These are phyloP conservation scores for Troides helena DNA, from an alignment of 2,888 invertebrate species.

Conservation along the genomic window DNA sequence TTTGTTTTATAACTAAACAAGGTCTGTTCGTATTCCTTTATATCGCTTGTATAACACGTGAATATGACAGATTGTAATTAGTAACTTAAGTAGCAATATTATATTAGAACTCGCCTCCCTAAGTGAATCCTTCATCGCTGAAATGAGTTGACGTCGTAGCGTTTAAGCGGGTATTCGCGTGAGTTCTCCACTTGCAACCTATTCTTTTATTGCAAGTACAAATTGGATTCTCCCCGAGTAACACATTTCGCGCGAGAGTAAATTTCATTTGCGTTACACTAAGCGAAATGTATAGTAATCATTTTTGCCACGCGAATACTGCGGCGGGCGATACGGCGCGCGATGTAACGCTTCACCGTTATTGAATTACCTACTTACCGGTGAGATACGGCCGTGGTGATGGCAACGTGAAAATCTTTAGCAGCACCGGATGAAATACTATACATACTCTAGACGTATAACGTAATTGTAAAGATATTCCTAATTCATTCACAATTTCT, in stretches of 20 bases:
- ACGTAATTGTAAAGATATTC: neutral
- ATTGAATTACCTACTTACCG: slow-evolving; percentile 28
- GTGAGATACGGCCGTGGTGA: slow-evolving; percentile 32
- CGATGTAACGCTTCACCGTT: slow-evolving; percentile 21
- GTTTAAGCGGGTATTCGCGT: slow-evolving; percentile 5
- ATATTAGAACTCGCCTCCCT: too few relatives aligned
- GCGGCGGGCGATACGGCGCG: slow-evolving; percentile 7
- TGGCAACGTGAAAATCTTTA: neutral
- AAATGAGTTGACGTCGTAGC: slow-evolving; percentile 6
- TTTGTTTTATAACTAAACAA: too few relatives aligned
- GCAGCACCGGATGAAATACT: neutral
- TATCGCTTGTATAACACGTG: too few relatives aligned
- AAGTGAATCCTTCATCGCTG: neutral
- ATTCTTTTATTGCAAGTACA: slow-evolving; percentile 60
- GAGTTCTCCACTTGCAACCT: slow-evolving; percentile 40
- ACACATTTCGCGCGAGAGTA: slow-evolving; percentile 44
- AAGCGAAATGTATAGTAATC: slow-evolving; percentile 40
- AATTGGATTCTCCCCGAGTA: slow-evolving; percentile 58
- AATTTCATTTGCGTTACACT: slow-evolving; percentile 53
- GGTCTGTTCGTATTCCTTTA: too few relatives aligned
- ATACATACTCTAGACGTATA: neutral
- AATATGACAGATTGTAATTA: too few relatives aligned
- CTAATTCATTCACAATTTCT: neutral
- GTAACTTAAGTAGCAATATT: too few relatives aligned
- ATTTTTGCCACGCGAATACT: slow-evolving; percentile 29